Percentiles rank a stretch among this genome's conserved stretches.
phyloP scores from a whole-genome alignment of 2,797 vertebrate species.

The Sebastes cheni region DNA sequence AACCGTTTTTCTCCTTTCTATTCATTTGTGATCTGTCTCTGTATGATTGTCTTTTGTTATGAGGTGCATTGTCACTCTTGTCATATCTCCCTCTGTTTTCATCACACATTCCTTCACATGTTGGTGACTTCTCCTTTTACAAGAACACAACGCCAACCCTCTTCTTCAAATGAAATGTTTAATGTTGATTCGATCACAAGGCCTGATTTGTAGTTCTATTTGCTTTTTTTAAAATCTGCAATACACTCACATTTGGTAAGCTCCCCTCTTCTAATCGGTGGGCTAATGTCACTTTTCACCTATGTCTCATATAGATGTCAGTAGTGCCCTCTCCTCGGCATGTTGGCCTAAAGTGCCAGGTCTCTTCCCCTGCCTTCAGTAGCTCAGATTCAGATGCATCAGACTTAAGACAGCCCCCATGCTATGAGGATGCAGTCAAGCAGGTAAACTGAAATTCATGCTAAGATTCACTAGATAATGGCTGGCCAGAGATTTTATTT shows the following conservation, averaged over 20 bases:
- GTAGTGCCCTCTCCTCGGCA: slow-evolving; percentile 85
- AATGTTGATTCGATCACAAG: neutral
- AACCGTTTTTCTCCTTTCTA: slow-evolving; percentile 53
- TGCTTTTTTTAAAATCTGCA: neutral
- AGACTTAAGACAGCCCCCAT: slow-evolving; percentile 92
- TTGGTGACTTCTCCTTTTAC: slow-evolving; percentile 30
- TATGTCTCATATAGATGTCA: slow-evolving; percentile 87
- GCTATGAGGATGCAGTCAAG: slow-evolving; percentile 96
- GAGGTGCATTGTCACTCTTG: slow-evolving; percentile 39
- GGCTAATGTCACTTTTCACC: slow-evolving; percentile 77
- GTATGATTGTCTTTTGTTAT: slow-evolving; percentile 25
- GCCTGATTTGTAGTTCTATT: slow-evolving; percentile 9
- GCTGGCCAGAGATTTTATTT: slow-evolving; percentile 58
- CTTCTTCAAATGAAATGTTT: neutral
- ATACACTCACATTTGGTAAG: slow-evolving; percentile 17
- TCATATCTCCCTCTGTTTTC: slow-evolving; percentile 45
- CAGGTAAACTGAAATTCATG: slow-evolving; percentile 87
- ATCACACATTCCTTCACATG: slow-evolving; percentile 41
- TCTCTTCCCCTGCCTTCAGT: slow-evolving; percentile 88
- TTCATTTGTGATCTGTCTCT: slow-evolving; percentile 57
- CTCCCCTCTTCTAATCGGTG: slow-evolving; percentile 47
- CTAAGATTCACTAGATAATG: slow-evolving; percentile 47
- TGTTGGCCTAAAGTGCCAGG: slow-evolving; percentile 89
- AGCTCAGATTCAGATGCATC: slow-evolving; percentile 88
- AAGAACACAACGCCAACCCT: slow-evolving; percentile 49